Base-by-base conservation (phyloP, 2,797 vertebrate genomes). In the Halcyon smyrnensis region DNA sequence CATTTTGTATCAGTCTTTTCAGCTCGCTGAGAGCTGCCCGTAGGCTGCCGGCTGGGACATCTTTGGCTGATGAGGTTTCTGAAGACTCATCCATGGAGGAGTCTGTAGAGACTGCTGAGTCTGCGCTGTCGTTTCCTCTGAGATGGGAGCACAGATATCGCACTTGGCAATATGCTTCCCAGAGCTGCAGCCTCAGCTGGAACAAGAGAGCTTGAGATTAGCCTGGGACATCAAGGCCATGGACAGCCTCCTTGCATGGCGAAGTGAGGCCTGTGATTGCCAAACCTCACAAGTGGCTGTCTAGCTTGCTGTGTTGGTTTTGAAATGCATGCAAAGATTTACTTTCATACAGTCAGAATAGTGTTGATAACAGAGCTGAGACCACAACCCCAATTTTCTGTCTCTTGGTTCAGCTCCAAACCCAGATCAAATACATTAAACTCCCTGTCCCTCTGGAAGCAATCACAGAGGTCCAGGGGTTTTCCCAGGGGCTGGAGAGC, bases 41-140 rank as follows among this genome's bases (percentile, higher is more conserved):
- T 76, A 99, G 98, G 97, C 99, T 99, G 53, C 99, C 99, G 0
- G 98, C 99, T 6, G 99, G 99, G 83, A 99, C 98, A 0, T 99
- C 99, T 98, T 99, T 99, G 98, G 99, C 99, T 14, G 99, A 99
- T 12, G 99, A 99, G 53, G 99, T 99, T 98, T 99, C 99, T 3
- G 99, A 99, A 70, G 99, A 99, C 97, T 99, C 99, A 32, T 99
- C 99, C 99, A 99, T 99, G 34, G 99, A 99, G 85, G 99, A 99
- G 97, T 99, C 99, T 0, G 99, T 99, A 96, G 99, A 99, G 93
- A 99, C 98, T 1, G 99, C 99, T 0, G 99, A 99, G 97, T 99
- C 99, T 0, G 99, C 99, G 45, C 99, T 98, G 96, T 99, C 99
- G 1, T 98, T 99, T 39, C 99, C 99, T 46, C 99, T 98, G 41